Conservation (phyloP, 2,888 invertebrate species). For the Brenthis ino region DNA sequence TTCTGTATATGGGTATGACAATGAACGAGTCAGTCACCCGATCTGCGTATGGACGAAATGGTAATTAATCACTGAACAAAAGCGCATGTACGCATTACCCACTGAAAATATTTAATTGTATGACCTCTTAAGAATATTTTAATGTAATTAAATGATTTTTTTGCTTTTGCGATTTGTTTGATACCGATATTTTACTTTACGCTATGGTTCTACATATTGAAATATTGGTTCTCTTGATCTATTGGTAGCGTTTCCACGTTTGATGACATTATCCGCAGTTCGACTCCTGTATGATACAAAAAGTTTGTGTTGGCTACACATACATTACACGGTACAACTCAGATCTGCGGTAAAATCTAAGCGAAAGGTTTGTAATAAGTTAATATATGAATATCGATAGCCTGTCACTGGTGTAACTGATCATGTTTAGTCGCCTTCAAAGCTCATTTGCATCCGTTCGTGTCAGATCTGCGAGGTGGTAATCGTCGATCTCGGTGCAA, state of each 20-base stretch:
- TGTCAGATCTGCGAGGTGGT: conserved; percentile 18
- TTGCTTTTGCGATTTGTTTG: background rate
- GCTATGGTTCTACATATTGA: no score
- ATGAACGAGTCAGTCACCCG: conserved; percentile 26
- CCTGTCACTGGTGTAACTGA: background rate
- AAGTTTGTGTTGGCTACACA: no score
- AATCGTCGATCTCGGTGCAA: conserved; percentile 21
- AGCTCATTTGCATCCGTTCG: conserved; percentile 8
- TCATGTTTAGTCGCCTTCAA: conserved; percentile 1
- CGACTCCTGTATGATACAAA: no score
- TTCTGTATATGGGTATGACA: conserved; percentile 15
- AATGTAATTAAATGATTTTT: background rate
- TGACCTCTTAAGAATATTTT: background rate
- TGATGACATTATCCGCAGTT: no score
- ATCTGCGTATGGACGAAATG: conserved; percentile 16
- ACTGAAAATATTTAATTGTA: background rate
- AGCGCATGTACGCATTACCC: background rate
- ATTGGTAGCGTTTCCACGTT: no score
- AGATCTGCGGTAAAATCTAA: no score
- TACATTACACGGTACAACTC: no score
- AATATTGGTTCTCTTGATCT: no score
- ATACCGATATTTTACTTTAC: no score
- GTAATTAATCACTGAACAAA: conserved; percentile 19
- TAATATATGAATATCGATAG: background rate
- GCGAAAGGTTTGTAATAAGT: no score